A percentile compares a stretch with the other conserved stretches of the same genome.
Conservation (phyloP, 1,140 invertebrate species). For the Lepidurus arcticus region DNA sequence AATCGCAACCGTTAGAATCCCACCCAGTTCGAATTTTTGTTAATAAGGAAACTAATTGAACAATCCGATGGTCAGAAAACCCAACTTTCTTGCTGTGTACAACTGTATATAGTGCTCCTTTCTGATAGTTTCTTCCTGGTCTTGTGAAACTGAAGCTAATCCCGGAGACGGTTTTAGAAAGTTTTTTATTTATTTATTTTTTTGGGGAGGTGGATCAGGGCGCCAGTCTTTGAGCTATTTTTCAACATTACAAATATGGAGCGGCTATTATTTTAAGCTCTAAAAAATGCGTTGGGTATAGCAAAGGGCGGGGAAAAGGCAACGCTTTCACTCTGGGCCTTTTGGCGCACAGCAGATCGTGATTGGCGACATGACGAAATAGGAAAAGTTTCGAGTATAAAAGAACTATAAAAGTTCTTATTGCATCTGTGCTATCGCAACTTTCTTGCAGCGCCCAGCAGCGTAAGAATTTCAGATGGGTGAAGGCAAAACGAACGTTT, state of each 20-base stretch:
- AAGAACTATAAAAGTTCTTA: background rate
- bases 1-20: constrained; percentile 2
- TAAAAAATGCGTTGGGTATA: background rate
- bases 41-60: background rate
- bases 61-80: background rate
- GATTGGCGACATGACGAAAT: background rate
- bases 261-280: constrained; percentile 4
- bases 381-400: background rate
- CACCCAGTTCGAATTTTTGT: background rate
- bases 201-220: background rate
- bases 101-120: too few relatives aligned
- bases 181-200: too few relatives aligned
- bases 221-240: background rate
- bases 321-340: background rate
- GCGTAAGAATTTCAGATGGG: background rate
- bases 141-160: too few relatives aligned
- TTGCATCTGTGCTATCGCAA: background rate
- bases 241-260: constrained; percentile 1
- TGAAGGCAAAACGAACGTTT: background rate
- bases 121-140: too few relatives aligned
- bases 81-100: background rate
- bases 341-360: background rate
- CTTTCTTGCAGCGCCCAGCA: background rate
- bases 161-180: too few relatives aligned
- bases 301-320: background rate